Conservation (phyloP, 2,113 vertebrate species). For the Tychaedon coryphoeus region DNA sequence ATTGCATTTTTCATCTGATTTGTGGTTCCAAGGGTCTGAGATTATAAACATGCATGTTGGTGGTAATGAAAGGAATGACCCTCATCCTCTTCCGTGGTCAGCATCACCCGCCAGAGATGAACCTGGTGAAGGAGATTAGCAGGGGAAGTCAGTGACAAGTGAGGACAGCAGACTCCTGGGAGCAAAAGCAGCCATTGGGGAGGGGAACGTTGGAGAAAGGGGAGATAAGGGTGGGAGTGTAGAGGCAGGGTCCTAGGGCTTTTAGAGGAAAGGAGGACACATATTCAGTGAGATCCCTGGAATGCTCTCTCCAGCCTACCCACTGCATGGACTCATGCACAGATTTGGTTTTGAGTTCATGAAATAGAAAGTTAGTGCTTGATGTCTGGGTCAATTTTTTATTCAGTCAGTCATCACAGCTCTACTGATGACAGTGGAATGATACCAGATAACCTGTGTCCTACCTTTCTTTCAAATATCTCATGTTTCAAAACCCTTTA, state of each 20-base stretch:
- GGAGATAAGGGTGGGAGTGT: background rate
- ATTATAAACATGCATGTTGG: background rate
- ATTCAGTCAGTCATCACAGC: background rate
- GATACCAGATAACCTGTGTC: background rate
- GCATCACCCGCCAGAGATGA: background rate
- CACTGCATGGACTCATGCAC: rapidly evolving
- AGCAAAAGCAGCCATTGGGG: background rate
- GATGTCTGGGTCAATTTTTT: background rate
- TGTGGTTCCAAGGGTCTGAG: background rate
- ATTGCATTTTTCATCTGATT: background rate
- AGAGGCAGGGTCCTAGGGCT: background rate
- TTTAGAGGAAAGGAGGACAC: background rate
- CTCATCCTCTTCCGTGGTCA: background rate
- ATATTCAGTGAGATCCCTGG: background rate
- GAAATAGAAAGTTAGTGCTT: background rate
- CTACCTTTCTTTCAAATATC: background rate
- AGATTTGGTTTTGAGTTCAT: background rate
- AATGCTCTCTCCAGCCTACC: background rate
- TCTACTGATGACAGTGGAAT: background rate
- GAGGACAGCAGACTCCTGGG: background rate
- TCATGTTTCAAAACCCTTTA: background rate
- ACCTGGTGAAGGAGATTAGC: background rate
- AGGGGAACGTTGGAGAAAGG: background rate
- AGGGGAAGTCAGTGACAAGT: background rate
- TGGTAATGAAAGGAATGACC: background rate